Evolutionary conservation across 1,140 invertebrate species (phyloP), one percentile per base, ranked within the genome.

Genomic region (Apolygus lucorum): DNA sequence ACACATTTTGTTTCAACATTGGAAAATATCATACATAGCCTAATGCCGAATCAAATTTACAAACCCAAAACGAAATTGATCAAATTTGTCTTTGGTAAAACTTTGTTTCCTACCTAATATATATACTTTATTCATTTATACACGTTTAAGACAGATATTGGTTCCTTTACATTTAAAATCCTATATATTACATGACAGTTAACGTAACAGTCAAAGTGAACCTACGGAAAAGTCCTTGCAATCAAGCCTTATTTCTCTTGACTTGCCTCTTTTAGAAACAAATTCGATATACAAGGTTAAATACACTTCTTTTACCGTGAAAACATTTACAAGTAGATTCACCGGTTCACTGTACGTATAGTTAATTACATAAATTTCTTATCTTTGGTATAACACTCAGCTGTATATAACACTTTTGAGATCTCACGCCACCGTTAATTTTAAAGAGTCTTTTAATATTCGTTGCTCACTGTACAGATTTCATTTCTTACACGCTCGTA

Each of bases 331-430:
- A 49, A 49, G 34, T 49, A n/a, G 34, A 42, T 59, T 63, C 62
- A 63, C 24, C 22, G 67, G n/a, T 64, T 69, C 68, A 64, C 68
- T 64, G 29, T 17, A 68, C 59, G 29, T 52, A 69, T 21, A 69
- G 4, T 59, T 59, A 14, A 59, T 42, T 11, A 8, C 22, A 4
- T 59, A 11, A 11, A 69, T 25, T 63, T 62, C 62, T 69, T 69
- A 69, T 69, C 68, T 69, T 69, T 69, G 68, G 68, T 69, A 69
- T 69, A 69, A 69, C 68, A 69, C 68, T 69, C 68, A 68, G 68
- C 68, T 69, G 68, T 69, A 69, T 69, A 63, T 27, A 63, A 69
- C 68, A 65, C 25, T 17, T 42, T 63, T 69, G 68, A 69, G 68
- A 69, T 69, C 68, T 69, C 54, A 63, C 14, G 21, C 34, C 13